A percentile compares a stretch with the other conserved stretches of the same genome.
phyloP scores from a whole-genome alignment of 2,888 invertebrate genomes.

The Trissolcus brochymenae region DNA sequence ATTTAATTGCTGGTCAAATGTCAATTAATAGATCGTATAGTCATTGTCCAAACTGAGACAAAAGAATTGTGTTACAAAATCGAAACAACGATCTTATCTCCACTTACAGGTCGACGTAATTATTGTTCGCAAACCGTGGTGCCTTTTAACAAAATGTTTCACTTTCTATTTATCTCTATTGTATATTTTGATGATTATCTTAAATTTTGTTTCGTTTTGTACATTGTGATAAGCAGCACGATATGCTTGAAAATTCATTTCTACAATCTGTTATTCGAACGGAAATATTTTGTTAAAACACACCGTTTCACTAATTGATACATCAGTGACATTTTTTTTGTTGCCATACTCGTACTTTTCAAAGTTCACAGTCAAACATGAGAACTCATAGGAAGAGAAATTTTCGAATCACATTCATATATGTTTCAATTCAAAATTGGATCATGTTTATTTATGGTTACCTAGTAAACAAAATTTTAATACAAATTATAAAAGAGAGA shows the following conservation, averaged over 20 bases:
- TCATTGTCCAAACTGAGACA: slow-evolving; percentile 2
- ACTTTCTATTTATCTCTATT: background rate
- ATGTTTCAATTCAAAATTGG: background rate
- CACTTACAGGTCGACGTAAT: slow-evolving; percentile 9
- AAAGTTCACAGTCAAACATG: slow-evolving; percentile 26
- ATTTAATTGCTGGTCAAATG: slow-evolving; percentile 7
- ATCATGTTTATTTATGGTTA: background rate
- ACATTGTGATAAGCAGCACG: background rate
- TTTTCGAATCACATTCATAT: slow-evolving; percentile 15
- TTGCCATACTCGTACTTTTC: slow-evolving; percentile 64
- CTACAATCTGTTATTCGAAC: background rate
- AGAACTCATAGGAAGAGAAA: slow-evolving; percentile 26
- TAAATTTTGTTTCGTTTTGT: background rate
- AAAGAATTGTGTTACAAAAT: background rate
- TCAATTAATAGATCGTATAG: slow-evolving; percentile 6
- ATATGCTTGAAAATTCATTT: background rate
- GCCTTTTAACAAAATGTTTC: slow-evolving; percentile 18
- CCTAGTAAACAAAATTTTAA: slow-evolving; percentile 6
- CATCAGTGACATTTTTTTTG: slow-evolving; percentile 61
- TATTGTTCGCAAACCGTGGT: slow-evolving; percentile 7
- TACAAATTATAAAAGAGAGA: background rate
- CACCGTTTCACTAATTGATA: slow-evolving; percentile 42
- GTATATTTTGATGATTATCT: background rate
- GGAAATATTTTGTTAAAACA: slow-evolving; percentile 19
- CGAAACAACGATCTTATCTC: background rate